Conservation (phyloP, 1,140 invertebrate genomes). For the Cotesia chilonis region DNA sequence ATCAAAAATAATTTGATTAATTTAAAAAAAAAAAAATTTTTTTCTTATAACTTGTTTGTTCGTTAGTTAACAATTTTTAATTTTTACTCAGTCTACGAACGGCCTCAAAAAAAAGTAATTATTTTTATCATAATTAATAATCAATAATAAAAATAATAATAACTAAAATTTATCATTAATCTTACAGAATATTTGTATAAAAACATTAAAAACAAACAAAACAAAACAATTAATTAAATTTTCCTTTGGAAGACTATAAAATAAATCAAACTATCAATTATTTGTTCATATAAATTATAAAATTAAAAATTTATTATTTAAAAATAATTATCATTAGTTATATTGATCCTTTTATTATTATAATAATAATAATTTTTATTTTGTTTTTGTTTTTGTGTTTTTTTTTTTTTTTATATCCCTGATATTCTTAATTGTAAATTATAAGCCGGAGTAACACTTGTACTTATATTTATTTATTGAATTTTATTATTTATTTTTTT, state of each 20-base stretch:
- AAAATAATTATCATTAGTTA: constrained; percentile 2
- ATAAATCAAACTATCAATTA: constrained; percentile 11
- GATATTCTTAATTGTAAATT: constrained; percentile 15
- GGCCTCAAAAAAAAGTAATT: no score
- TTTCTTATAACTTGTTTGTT: not conserved
- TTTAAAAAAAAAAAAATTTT: no score
- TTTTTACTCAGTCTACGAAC: no score
- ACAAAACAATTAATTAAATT: not conserved
- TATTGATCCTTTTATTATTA: constrained; percentile 5
- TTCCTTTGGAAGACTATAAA: constrained; percentile 36
- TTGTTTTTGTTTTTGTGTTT: not conserved
- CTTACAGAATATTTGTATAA: not conserved
- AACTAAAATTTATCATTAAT: no score
- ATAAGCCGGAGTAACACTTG: constrained; percentile 13
- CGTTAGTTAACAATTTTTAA: no score
- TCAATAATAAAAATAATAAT: no score
- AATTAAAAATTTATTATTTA: no score
- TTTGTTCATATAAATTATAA: no score
- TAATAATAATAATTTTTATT: not conserved
- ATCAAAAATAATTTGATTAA: no score
- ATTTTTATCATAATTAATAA: no score
- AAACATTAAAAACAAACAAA: not conserved
- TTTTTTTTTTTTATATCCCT: constrained; percentile 21
- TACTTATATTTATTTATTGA: constrained; percentile 1
- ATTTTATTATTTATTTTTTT: constrained; percentile 13